phyloP scores from a whole-genome alignment of 2,797 vertebrate species.

The Myotis myotis region DNA sequence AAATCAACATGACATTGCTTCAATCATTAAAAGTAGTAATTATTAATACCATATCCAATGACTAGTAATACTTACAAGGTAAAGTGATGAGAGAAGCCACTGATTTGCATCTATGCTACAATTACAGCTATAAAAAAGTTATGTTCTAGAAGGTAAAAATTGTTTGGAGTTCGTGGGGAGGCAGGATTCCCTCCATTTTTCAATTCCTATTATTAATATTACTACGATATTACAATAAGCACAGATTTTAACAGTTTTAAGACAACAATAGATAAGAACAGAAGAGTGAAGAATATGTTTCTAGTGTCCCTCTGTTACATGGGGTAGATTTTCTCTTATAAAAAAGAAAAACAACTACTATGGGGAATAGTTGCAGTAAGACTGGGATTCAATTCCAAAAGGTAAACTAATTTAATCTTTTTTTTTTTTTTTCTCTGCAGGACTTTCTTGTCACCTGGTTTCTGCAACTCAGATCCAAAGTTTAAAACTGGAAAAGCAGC shows the following conservation, averaged over 20 bases:
- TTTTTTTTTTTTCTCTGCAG: background rate
- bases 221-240: background rate
- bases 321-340: background rate
- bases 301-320: background rate
- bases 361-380: background rate
- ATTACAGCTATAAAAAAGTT: background rate
- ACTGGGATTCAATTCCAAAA: constrained; percentile 9
- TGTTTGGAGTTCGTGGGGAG: background rate
- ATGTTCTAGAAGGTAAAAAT: background rate
- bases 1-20: background rate
- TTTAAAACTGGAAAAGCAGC: background rate
- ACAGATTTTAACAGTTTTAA: constrained; percentile 8
- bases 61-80: background rate
- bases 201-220: background rate
- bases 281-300: background rate
- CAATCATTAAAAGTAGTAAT: background rate
- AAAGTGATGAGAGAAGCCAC: background rate
- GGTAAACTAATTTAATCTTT: background rate
- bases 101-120: background rate
- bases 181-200: background rate
- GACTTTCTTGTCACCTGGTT: background rate
- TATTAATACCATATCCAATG: background rate
- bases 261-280: background rate
- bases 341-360: background rate
- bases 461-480: constrained; percentile 25